Conservation (phyloP, 2,113 vertebrate species). For the Echinops telfairi region DNA sequence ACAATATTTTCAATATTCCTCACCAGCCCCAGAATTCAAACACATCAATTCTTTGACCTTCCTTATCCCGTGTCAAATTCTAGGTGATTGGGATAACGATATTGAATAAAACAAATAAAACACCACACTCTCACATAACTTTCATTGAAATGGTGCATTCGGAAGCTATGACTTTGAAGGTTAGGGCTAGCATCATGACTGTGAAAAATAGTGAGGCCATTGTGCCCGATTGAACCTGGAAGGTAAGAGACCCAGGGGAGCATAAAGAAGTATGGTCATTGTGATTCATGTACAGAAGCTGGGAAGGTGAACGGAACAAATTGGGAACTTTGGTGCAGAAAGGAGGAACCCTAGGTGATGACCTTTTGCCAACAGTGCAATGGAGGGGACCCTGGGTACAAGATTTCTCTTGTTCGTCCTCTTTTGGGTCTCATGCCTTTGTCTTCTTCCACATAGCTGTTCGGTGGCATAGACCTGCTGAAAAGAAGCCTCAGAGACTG, state of each 20-base stretch:
- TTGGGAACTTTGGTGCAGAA: background rate
- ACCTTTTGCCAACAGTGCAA: background rate
- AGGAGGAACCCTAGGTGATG: background rate
- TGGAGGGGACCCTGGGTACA: background rate
- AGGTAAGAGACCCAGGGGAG: background rate
- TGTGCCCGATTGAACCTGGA: slow-evolving; percentile 5
- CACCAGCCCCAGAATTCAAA: too few species aligned
- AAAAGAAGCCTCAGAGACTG: background rate
- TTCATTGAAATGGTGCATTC: background rate
- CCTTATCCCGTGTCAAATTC: background rate
- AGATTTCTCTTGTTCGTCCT: background rate
- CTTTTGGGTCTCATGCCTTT: background rate
- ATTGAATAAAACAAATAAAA: background rate
- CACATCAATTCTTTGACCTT: too few species aligned
- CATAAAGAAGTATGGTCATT: background rate
- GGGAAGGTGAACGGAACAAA: background rate
- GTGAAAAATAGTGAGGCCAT: background rate
- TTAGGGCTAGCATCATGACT: background rate
- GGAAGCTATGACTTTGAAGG: background rate
- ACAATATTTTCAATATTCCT: too few species aligned
- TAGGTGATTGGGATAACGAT: background rate
- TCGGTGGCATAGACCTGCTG: background rate
- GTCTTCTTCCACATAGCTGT: background rate
- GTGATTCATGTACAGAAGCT: too few species aligned
- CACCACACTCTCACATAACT: background rate